Conservation (phyloP, 2,113 vertebrate genomes). For the Protomyctophum bolini region DNA sequence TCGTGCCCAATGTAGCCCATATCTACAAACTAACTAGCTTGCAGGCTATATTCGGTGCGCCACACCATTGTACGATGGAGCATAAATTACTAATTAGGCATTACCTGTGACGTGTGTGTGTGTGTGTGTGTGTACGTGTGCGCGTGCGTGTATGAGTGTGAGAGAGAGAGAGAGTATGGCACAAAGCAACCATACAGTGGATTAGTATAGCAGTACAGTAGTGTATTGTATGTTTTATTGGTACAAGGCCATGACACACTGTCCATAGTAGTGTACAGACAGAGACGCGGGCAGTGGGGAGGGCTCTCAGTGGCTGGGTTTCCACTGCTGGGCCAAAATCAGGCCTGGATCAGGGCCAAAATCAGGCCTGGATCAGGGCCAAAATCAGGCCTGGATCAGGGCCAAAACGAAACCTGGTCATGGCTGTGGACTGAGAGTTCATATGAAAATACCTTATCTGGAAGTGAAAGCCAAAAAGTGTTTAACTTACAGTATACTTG, state of each 20-base stretch:
- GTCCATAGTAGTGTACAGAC: conserved; percentile 52
- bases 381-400: not conserved
- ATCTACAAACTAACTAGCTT: too few species aligned
- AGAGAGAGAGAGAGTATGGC: conserved; percentile 42
- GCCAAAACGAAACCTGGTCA: not conserved
- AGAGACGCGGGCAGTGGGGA: conserved; percentile 28
- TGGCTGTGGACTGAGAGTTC: too few species aligned
- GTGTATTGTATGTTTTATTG: conserved; percentile 9
- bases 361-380: conserved; percentile 41
- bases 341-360: conserved; percentile 45
- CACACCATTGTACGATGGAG: too few species aligned
- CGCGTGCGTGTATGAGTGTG: conserved; percentile 10
- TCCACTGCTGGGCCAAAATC: conserved; percentile 52
- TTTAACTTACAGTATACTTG: too few species aligned
- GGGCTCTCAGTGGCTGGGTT: conserved; percentile 5
- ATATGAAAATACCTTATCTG: too few species aligned
- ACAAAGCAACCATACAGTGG: conserved; percentile 52
- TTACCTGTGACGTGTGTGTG: too few species aligned
- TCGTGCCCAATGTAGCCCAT: not conserved
- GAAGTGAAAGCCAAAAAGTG: too few species aligned
- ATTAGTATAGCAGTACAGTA: conserved; percentile 54
- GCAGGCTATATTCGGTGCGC: too few species aligned
- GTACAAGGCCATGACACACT: conserved; percentile 66
- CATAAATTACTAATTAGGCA: too few species aligned
- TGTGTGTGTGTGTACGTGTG: not conserved